A percentile compares a stretch with the other conserved stretches of the same genome.
phyloP scores from a whole-genome alignment of 2,888 invertebrate species.

The Hololepta plana region DNA sequence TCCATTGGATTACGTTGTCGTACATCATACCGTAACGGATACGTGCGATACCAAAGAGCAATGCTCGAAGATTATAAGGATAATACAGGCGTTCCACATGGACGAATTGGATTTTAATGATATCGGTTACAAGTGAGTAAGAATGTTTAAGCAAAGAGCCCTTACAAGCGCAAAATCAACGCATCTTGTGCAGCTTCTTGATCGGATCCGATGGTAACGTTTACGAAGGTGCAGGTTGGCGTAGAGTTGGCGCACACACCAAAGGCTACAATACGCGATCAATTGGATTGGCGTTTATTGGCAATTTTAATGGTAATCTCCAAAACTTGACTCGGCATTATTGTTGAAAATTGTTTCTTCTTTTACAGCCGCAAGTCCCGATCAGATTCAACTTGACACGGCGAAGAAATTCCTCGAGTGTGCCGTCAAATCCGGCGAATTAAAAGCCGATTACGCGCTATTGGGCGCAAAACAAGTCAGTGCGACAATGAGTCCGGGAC shows the following conservation, averaged over 20 bases:
- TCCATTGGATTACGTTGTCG: slow-evolving; percentile 33
- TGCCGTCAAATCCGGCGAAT: slow-evolving; percentile 26
- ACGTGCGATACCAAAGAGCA: slow-evolving; percentile 26
- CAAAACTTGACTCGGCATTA: slow-evolving; percentile 2
- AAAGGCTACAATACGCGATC: slow-evolving; percentile 33
- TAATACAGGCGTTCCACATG: slow-evolving; percentile 35
- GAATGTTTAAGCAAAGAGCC: too few species aligned
- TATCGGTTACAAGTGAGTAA: slow-evolving; percentile 39
- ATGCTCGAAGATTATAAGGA: slow-evolving; percentile 26
- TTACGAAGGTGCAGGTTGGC: slow-evolving; percentile 42
- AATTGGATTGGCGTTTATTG: slow-evolving; percentile 38
- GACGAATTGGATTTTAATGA: slow-evolving; percentile 30
- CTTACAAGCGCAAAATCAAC: too few species aligned
- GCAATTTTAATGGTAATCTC: slow-evolving; percentile 30
- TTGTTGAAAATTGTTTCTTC: background rate
- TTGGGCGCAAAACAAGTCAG: slow-evolving; percentile 36
- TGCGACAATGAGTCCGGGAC: slow-evolving; percentile 34
- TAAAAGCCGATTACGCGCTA: slow-evolving; percentile 29
- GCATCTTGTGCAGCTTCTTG: slow-evolving; percentile 30
- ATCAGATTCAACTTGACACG: slow-evolving; percentile 26
- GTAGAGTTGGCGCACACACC: slow-evolving; percentile 36
- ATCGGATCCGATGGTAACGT: slow-evolving; percentile 40
- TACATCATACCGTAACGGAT: slow-evolving; percentile 37
- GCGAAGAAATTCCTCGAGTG: slow-evolving; percentile 31
- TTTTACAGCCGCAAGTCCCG: slow-evolving; percentile 26